Conservation (phyloP, 2,888 invertebrate genomes). For the Melinaea menophilus region DNA sequence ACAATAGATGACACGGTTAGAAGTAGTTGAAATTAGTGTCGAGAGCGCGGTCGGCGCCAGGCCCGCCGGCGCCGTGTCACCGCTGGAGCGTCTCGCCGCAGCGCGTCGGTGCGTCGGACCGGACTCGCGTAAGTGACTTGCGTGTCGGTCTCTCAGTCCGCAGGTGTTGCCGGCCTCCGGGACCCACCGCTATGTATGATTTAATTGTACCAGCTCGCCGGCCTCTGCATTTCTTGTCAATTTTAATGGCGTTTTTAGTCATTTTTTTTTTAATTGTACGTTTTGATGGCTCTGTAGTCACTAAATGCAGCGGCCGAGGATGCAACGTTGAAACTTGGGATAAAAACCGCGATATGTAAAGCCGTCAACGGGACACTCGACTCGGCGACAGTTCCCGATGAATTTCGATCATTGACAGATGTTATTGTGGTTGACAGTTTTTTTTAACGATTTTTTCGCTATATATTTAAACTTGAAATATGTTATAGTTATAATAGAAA, state of each 20-base stretch:
- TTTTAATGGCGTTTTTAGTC: background rate
- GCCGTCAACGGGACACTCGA: background rate
- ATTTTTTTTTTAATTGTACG: background rate
- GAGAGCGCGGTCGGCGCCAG: constrained; percentile 5
- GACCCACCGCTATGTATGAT: constrained; percentile 8
- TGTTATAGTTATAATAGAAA: no score
- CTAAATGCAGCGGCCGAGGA: constrained; percentile 5
- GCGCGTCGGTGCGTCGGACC: constrained; percentile 13
- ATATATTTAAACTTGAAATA: no score
- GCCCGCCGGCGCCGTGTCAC: constrained; percentile 17
- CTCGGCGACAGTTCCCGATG: no score
- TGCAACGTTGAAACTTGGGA: background rate
- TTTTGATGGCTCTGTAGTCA: background rate
- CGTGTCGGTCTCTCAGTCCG: constrained; percentile 12
- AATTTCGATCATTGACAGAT: no score
- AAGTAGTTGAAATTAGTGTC: background rate
- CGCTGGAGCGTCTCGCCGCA: constrained; percentile 17
- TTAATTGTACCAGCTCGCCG: constrained; percentile 12
- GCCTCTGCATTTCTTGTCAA: constrained; percentile 13
- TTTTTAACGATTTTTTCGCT: no score
- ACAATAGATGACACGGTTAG: no score
- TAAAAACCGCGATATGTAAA: background rate
- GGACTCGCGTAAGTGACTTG: constrained; percentile 21
- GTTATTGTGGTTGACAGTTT: background rate
- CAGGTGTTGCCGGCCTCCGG: constrained; percentile 12